phyloP scores from a whole-genome alignment of 2,113 vertebrate genomes.

The Eleginops maclovinus region DNA sequence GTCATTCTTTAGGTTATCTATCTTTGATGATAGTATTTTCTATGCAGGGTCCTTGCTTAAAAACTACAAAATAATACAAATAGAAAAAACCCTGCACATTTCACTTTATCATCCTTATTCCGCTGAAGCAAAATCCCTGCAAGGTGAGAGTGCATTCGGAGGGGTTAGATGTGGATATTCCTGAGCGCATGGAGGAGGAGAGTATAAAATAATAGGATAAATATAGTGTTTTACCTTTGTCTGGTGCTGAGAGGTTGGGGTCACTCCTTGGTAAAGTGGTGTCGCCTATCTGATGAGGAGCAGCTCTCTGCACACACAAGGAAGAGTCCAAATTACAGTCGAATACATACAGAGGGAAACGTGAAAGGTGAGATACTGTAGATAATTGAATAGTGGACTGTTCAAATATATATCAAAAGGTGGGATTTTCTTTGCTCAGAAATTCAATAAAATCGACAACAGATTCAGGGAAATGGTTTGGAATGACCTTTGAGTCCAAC shows the following conservation, averaged over 20 bases:
- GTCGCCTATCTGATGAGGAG: conserved; percentile 92
- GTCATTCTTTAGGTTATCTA: too few relatives aligned
- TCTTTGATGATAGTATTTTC: too few relatives aligned
- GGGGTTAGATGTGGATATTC: neutral
- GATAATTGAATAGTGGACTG: conserved; percentile 10
- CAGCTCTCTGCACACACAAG: conserved; percentile 85
- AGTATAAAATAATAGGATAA: neutral
- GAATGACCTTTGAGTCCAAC: conserved; percentile 15
- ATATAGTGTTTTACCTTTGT: conserved; percentile 88
- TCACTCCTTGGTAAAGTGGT: conserved; percentile 92
- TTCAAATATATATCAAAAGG: conserved; percentile 16
- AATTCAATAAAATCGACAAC: conserved; percentile 4
- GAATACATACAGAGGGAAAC: neutral
- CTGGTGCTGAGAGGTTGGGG: conserved; percentile 91
- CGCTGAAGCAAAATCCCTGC: neutral
- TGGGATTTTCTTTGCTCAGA: neutral
- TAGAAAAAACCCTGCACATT: neutral
- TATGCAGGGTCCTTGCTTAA: too few relatives aligned
- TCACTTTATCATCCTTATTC: neutral
- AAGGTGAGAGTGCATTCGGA: neutral
- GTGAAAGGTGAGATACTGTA: neutral
- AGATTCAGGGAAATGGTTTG: neutral
- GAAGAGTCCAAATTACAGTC: conserved; percentile 3
- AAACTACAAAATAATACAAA: neutral
- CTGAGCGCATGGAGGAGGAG: neutral